Conservation (phyloP, 2,797 vertebrate genomes). For the Darevskia nairensis region DNA sequence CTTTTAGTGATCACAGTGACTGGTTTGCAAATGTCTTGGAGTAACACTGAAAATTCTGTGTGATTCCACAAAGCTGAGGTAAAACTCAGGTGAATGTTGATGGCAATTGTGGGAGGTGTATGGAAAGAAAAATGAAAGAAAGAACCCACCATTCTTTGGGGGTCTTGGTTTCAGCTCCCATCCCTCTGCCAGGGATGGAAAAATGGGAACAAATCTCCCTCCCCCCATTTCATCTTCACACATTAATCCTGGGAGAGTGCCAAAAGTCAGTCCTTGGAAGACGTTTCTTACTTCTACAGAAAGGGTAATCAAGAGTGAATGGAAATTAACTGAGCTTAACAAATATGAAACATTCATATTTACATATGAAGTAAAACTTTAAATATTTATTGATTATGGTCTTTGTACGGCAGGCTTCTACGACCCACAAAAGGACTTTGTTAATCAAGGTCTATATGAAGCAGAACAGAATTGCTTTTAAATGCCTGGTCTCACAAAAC, state of each 20-base stretch:
- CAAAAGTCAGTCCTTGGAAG: not conserved
- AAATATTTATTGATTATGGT: conserved; percentile 37
- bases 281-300: conserved; percentile 35
- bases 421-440: conserved; percentile 14
- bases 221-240: not conserved
- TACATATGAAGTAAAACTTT: conserved; percentile 49
- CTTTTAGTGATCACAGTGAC: conserved; percentile 11
- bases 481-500: conserved; percentile 35
- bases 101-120: not conserved
- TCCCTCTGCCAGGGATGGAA: not conserved
- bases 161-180: not conserved
- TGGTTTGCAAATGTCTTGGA: conserved; percentile 40
- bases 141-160: not conserved
- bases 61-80: conserved; percentile 1
- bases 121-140: not conserved
- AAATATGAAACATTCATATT: conserved; percentile 44
- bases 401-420: conserved; percentile 35
- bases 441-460: conserved; percentile 53
- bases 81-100: conserved; percentile 27
- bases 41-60: conserved; percentile 34
- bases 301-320: conserved; percentile 41
- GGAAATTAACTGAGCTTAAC: conserved; percentile 40
- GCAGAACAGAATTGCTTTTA: conserved; percentile 46
- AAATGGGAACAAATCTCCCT: not conserved
- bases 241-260: not conserved